Evolutionary conservation across 2,888 invertebrate genomes (phyloP), one percentile per base, ranked within the genome.

Genomic region (Periphyllus acericola): DNA sequence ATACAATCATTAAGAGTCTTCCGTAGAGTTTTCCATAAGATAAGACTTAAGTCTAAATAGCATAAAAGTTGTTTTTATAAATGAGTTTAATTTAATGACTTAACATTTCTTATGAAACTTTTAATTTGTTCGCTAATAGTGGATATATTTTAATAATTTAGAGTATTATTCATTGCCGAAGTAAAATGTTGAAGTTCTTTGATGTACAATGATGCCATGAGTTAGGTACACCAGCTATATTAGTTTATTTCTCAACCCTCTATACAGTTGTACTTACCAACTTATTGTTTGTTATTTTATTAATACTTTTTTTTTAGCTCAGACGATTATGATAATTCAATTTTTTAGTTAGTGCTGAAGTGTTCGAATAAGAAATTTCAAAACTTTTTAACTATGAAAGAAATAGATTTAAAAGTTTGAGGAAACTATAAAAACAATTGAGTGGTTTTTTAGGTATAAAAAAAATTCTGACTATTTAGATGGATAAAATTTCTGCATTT

Each of bases 401-500:
- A 66, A 81, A 46, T 21, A 14, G 21, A 71, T 71, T 46, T 14
- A 46, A 71, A 71, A 71, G 68, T 71, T 11, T 2, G 4, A 8
- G 32, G 5, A 71, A 71, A 82, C 32, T 1, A 46, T 82, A 82
- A 46, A 80, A 52, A 71, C 68, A 71, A 66, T 80, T n/a, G 66
- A 68, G 68, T n/a, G n/a, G n/a, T 68, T 40, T n/a, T 68, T 17
- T 68, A 1, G 40, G 32, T 29, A 21, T 32, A 21, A 9, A 21
- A 19, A 32, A n/a, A 21, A 52, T 52, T 46, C 19, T 52, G 52
- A n/a, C 19, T 21, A 34, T 9, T 79, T 34, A 8, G 3, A 71
- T 52, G 36, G 71, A 81, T 71, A 46, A 21, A 79, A 79, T 36
- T 79, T 32, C 60, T 32, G 34, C 25, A 34, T 60, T 79, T 79